Conservation (phyloP, 2,888 invertebrate genomes). For the Bedellia somnulentella region DNA sequence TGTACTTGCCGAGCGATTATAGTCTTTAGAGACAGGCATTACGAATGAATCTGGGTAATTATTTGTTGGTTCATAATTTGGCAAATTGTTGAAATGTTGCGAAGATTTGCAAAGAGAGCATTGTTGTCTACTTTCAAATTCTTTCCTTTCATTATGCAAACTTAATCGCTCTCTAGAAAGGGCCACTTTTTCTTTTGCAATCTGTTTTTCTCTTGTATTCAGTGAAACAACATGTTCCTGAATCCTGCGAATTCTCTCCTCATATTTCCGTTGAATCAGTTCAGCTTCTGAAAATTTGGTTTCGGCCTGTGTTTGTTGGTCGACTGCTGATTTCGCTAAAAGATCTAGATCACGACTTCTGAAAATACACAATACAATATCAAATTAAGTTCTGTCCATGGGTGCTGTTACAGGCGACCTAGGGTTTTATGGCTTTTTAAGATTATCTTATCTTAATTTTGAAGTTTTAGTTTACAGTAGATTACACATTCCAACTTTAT, state of each 20-base stretch:
- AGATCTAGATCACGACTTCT: slow-evolving; percentile 53
- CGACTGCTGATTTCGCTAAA: slow-evolving; percentile 56
- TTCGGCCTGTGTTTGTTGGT: slow-evolving; percentile 62
- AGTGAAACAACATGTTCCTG: slow-evolving; percentile 60
- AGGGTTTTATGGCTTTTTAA: too few relatives aligned
- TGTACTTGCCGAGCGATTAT: slow-evolving; percentile 19
- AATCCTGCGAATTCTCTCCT: slow-evolving; percentile 56
- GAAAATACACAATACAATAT: slow-evolving; percentile 10
- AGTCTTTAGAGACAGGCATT: slow-evolving; percentile 32
- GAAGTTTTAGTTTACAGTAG: too few relatives aligned
- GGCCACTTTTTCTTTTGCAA: slow-evolving; percentile 63
- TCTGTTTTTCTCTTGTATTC: slow-evolving; percentile 59
- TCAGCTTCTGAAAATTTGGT: slow-evolving; percentile 58
- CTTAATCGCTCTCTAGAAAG: slow-evolving; percentile 61
- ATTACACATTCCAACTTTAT: not conserved
- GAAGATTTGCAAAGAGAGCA: slow-evolving; percentile 41
- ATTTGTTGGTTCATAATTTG: slow-evolving; percentile 20
- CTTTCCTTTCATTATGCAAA: slow-evolving; percentile 55
- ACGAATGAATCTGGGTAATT: slow-evolving; percentile 20
- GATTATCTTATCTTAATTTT: too few relatives aligned
- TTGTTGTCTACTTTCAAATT: slow-evolving; percentile 37
- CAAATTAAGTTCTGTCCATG: too few relatives aligned
- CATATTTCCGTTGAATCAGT: slow-evolving; percentile 54
- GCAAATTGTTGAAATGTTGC: slow-evolving; percentile 20
- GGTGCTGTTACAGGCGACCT: too few relatives aligned